Percentiles rank a stretch among this genome's conserved stretches.
Conservation (phyloP, 2,797 vertebrate species). For the Florisuga fusca region DNA sequence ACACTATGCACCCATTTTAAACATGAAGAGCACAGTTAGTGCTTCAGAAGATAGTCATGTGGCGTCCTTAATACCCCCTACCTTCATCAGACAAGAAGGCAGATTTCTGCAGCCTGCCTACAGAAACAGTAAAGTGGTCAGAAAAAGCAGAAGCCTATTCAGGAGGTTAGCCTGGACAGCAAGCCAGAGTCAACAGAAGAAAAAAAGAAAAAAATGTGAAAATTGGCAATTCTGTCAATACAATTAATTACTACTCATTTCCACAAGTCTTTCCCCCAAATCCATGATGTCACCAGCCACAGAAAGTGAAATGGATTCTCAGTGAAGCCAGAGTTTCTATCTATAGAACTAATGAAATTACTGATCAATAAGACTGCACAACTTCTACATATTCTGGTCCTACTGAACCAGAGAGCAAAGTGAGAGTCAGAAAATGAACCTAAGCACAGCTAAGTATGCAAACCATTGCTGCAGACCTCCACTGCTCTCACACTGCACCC, state of each 20-base stretch:
- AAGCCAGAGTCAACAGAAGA: not conserved
- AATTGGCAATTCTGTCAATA: slow-evolving; percentile 2
- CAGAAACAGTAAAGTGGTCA: not conserved
- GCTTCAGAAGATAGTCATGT: not conserved
- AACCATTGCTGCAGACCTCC: not conserved
- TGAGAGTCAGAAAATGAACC: not conserved
- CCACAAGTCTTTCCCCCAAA: not conserved
- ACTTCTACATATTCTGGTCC: not conserved
- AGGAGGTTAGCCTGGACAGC: not conserved
- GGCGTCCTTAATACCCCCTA: not conserved
- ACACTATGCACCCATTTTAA: not conserved
- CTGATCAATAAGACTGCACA: not conserved
- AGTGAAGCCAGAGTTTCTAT: not conserved
- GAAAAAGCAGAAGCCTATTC: not conserved
- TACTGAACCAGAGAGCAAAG: not conserved
- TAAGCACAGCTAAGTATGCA: not conserved
- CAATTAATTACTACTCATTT: slow-evolving; percentile 30
- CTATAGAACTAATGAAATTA: not conserved
- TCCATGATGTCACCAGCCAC: slow-evolving; percentile 3
- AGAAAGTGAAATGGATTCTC: not conserved
- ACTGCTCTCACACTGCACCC: not conserved
- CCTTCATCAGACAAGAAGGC: not conserved
- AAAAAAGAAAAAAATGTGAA: not conserved
- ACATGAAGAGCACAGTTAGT: not conserved
- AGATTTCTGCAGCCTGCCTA: not conserved